Evolutionary conservation across 2,113 vertebrate genomes (phyloP).

Genomic region (Salvelinus namaycush): DNA sequence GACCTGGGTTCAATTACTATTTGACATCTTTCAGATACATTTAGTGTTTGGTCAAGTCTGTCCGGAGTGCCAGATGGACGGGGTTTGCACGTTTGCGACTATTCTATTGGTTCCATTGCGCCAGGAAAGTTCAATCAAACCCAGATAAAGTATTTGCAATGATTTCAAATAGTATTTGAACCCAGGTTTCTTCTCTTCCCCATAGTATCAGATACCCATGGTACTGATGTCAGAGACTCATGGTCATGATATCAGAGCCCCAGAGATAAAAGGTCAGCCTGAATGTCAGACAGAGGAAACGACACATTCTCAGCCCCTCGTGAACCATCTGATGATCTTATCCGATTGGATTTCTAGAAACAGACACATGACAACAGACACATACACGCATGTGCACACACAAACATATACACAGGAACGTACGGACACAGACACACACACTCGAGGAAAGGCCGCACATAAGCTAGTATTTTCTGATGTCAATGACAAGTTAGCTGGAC

Average conservation of each 20-base stretch:
- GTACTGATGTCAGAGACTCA: neutral
- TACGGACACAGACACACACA: neutral
- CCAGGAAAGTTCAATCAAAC: no score
- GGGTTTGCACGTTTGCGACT: no score
- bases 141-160: no score
- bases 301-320: neutral
- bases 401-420: neutral
- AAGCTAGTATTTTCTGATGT: neutral
- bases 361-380: neutral
- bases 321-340: neutral
- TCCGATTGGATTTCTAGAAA: neutral
- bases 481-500: neutral
- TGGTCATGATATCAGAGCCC: neutral
- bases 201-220: neutral
- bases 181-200: no score
- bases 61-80: no score
- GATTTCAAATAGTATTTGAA: no score
- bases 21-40: no score
- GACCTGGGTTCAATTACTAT: no score
- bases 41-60: no score
- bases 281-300: slow-evolving; percentile 1
- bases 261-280: neutral
- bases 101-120: no score
- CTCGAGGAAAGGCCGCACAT: neutral
- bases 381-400: neutral